Conservation (phyloP, 2,797 vertebrate species). For the Diceros bicornis region DNA sequence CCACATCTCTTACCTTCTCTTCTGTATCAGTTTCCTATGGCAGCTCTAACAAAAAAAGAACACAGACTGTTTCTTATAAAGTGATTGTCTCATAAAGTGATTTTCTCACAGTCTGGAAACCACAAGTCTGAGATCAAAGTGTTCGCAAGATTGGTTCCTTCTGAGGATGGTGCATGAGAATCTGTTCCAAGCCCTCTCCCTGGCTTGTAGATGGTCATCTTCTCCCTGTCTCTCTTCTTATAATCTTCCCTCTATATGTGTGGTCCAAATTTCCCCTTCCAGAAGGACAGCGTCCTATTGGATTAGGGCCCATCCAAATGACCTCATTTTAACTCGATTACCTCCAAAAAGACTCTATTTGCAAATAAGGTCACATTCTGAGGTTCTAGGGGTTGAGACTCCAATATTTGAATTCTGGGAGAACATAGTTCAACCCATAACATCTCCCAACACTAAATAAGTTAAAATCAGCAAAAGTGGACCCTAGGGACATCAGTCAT, state of each 20-base stretch:
- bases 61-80: not conserved
- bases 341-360: not conserved
- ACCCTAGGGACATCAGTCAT: accelerated
- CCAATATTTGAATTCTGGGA: not conserved
- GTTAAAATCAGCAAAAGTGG: not conserved
- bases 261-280: not conserved
- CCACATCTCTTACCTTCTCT: not conserved
- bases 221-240: not conserved
- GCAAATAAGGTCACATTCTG: not conserved
- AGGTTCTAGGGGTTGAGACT: not conserved
- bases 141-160: not conserved
- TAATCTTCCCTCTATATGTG: accelerated
- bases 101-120: not conserved
- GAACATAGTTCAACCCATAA: not conserved
- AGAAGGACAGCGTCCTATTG: not conserved
- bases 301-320: too few relatives aligned
- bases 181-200: not conserved
- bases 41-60: not conserved
- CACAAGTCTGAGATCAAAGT: not conserved
- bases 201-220: not conserved
- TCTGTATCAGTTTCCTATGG: not conserved
- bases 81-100: not conserved
- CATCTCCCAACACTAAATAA: not conserved
- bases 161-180: not conserved
- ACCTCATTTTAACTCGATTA: not conserved